Evolutionary conservation across 2,888 invertebrate species (phyloP), one percentile per base, ranked within the genome.

Genomic region (Tubiluchus corallicola): DNA sequence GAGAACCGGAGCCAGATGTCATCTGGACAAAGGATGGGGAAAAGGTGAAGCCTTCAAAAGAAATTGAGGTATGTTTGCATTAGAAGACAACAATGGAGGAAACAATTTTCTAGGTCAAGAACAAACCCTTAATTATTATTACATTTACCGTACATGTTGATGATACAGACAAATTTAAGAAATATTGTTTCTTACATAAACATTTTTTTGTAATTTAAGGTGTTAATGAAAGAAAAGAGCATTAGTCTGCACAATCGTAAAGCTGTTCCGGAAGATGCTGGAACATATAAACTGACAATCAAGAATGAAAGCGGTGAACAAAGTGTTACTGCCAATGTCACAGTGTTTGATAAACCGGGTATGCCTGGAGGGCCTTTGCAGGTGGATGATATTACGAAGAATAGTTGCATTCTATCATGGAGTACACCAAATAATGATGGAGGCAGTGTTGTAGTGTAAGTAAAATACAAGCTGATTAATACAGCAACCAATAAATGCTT

Each of bases 301-400:
- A 74, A 78, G 9, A 96, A 96, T 66, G 74, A 74, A 50, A 83
- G 84, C 55, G 96, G 96, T 15, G 80, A 80, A 2, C 94, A 96
- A 62, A 79, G 84, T 4, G 85, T 83, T 19, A 76, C 82, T 21
- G 84, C 94, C 69, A 81, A 82, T 66, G 92, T 77, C 17, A 64
- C 71, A 21, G 75, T 77, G 43, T 37, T 47, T 56, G 87, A 90
- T 64, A 79, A 75, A 58, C 94, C 94, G 21, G 75, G 79, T 21
- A 77, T 80, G 48, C 92, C 94, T 2, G 77, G 81, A 60, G 94
- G 87, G 19, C 94, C 96, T 17, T 62, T 82, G 45, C 83, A 84
- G 55, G 81, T 82, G 0, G 79, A 76, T 37, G 90, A 94, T 58
- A 81, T 94, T 55, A 92, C 90, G 1, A 90, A 94, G 0, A 94